These are phyloP conservation scores for Passerina amoena DNA, from an alignment of 2,113 vertebrate genomes.

Conservation along the genomic window DNA sequence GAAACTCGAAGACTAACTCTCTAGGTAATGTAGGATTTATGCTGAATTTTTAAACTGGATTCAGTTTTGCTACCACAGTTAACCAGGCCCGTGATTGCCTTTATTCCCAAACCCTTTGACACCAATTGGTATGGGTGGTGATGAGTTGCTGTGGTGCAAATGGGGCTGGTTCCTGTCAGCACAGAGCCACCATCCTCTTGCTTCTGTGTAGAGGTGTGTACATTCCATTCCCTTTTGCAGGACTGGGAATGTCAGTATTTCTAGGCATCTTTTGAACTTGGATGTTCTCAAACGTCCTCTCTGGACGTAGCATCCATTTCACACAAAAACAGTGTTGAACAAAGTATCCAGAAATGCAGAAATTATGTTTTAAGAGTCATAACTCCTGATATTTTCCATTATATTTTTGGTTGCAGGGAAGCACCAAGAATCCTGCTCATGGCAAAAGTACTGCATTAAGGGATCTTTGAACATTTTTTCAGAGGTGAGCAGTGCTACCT, in stretches of 20 bases:
- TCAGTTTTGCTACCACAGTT: not conserved
- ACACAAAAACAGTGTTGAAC: not conserved
- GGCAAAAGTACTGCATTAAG: not conserved
- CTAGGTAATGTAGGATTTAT: not conserved
- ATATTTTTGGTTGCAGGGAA: not conserved
- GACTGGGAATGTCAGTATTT: not conserved
- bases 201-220: not conserved
- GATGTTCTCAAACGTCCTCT: not conserved
- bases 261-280: not conserved
- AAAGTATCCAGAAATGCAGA: not conserved
- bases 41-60: not conserved
- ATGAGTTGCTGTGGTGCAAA: not conserved
- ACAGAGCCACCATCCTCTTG: not conserved
- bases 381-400: not conserved
- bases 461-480: not conserved
- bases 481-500: not conserved
- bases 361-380: not conserved
- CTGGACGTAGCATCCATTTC: not conserved
- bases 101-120: not conserved
- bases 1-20: not conserved
- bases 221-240: not conserved
- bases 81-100: not conserved
- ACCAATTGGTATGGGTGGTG: accelerated
- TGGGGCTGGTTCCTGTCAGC: not conserved
- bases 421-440: not conserved